Base-by-base conservation (phyloP, 2,888 invertebrate species). In the Alviniconcha strummeri region DNA sequence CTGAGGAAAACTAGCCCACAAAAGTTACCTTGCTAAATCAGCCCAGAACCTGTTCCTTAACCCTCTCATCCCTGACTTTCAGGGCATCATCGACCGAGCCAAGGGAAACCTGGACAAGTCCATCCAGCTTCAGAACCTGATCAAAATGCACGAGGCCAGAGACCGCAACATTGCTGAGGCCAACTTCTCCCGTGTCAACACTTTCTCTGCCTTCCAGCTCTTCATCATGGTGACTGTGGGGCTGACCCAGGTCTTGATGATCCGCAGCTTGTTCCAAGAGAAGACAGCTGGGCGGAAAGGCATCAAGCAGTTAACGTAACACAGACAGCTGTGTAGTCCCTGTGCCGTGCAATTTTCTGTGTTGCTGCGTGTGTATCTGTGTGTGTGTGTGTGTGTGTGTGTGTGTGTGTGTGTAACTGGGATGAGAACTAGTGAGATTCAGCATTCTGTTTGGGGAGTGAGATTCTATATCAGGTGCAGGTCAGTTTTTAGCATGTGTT, bases 141-240 rank as follows among this genome's bases (percentile, higher is more conserved):
- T 97, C 85, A 95, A 96, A 81, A 96, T 96, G 0, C 95, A 95
- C 89, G 97, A 98, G 93, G 96, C 97, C 0, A 93, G 97, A 57
- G 98, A 98, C 93, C 95, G 97, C 86, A 97, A 97, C 92, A 92
- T 96, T 4, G 96, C 96, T 2, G 97, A 97, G 92, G 96, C 96
- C 77, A 97, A 97, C 94, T 97, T 96, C 91, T 96, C 96, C 86
- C 95, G 96, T 87, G 97, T 98, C 0, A 97, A 97, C 90, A 94
- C 95, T 81, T 97, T 97, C 96, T 93, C 93, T 3, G 86, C 88
- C 36, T 93, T 97, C 56, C 97, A 97, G 91, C 95, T 97, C 71
- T 91, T 94, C 57, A 95, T 96, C 54, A 96, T 98, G 96, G 88
- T 96, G 54, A 88, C 94, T 8, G 96, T 97, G 0, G 97, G 96